Evolutionary conservation across 2,888 invertebrate genomes (phyloP).

Genomic region (Oeneis ivallda): DNA sequence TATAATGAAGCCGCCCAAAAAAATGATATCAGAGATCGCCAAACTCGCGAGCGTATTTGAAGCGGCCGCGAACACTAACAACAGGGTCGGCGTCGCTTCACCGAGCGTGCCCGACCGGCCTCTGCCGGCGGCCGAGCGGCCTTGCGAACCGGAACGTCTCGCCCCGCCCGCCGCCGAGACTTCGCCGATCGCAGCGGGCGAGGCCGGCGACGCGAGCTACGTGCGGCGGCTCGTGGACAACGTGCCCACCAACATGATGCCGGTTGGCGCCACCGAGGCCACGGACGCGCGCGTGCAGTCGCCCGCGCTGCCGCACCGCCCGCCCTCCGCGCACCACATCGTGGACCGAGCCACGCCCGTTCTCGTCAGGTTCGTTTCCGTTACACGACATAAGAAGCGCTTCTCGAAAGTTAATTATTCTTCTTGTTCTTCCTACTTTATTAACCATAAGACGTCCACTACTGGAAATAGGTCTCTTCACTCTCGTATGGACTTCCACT

Average conservation of each 20-base stretch:
- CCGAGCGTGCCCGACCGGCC: slow-evolving; percentile 38
- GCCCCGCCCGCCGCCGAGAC: slow-evolving; percentile 27
- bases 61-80: slow-evolving; percentile 50
- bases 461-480: no score
- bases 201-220: slow-evolving; percentile 41
- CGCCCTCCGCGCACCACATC: slow-evolving; percentile 58
- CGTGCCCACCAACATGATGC: slow-evolving; percentile 60
- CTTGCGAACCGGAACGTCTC: slow-evolving; percentile 28
- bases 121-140: slow-evolving; percentile 21
- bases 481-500: no score
- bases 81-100: slow-evolving; percentile 35
- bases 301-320: slow-evolving; percentile 73
- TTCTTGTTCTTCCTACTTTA: no score
- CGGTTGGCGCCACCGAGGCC: slow-evolving; percentile 69
- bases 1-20: slow-evolving; percentile 70
- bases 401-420: no score
- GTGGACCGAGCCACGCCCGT: slow-evolving; percentile 68
- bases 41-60: slow-evolving; percentile 67
- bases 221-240: slow-evolving; percentile 52
- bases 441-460: no score
- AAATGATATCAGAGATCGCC: slow-evolving; percentile 74
- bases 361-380: slow-evolving; percentile 59
- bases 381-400: no score
- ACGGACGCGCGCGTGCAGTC: slow-evolving; percentile 72
- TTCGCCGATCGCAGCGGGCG: slow-evolving; percentile 42